phyloP scores from a whole-genome alignment of 2,888 invertebrate species.

The Candidula unifasciata region DNA sequence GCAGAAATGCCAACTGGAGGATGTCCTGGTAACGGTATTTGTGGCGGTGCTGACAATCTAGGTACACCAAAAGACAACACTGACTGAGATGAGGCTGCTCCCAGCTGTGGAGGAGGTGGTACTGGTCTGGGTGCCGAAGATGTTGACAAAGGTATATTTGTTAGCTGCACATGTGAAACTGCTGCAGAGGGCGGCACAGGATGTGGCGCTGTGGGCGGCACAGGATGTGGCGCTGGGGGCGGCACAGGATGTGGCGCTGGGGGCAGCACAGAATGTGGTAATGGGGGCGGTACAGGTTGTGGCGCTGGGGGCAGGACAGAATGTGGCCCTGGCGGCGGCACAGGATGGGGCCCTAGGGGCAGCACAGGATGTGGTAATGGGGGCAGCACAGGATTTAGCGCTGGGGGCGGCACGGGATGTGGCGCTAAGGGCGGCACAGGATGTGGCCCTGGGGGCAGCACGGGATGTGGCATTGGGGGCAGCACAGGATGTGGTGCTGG shows the following conservation, averaged over 20 bases:
- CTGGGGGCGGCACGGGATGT: constrained; percentile 12
- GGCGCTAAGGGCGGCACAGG: not conserved
- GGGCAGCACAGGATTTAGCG: not conserved
- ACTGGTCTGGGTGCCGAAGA: constrained; percentile 5
- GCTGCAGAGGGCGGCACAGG: constrained; percentile 20
- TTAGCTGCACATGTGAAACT: not conserved
- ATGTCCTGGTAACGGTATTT: not conserved
- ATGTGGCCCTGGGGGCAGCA: constrained; percentile 26
- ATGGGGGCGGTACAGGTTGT: not conserved
- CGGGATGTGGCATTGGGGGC: constrained; percentile 10
- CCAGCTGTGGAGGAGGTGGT: constrained; percentile 16
- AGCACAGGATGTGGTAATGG: not conserved
- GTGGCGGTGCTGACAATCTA: not conserved
- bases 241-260: no score
- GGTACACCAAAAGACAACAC: not conserved
- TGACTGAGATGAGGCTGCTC: not conserved
- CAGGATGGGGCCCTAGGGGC: not conserved
- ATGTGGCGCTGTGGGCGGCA: constrained; percentile 13
- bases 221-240: constrained; percentile 3
- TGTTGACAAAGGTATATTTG: not conserved
- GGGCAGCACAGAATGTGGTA: not conserved
- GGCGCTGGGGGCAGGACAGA: not conserved
- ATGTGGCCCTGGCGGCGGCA: not conserved
- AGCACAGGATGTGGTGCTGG: constrained; percentile 17
- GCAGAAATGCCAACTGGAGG: not conserved